A percentile compares a stretch with the other conserved stretches of the same genome.
Conservation (phyloP, 2,888 invertebrate genomes). For the Hypomecis punctinalis region DNA sequence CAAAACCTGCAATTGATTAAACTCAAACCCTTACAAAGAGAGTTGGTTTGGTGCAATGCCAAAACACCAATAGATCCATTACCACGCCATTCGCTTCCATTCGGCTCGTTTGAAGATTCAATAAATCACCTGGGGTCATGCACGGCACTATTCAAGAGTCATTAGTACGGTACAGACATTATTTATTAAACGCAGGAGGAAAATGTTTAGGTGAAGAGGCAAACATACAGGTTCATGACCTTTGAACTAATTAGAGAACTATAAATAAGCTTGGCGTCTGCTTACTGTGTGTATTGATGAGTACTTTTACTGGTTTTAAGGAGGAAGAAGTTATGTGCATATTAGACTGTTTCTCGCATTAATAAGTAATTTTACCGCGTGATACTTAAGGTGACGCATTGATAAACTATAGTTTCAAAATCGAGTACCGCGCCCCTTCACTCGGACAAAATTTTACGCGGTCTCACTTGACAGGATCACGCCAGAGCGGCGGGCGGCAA, state of each 20-base stretch:
- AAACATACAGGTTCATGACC: conserved; percentile 24
- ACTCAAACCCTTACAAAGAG: conserved; percentile 6
- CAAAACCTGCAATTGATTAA: background rate
- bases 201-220: conserved; percentile 25
- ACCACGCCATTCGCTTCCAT: conserved; percentile 33
- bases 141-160: conserved; percentile 46
- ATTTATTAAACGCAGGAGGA: conserved; percentile 35
- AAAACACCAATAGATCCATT: conserved; percentile 23
- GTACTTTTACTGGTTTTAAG: background rate
- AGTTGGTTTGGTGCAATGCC: conserved; percentile 25
- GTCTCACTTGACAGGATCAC: no score
- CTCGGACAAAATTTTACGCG: no score
- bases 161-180: conserved; percentile 47
- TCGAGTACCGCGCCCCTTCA: no score
- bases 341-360: no score
- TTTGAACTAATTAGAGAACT: conserved; percentile 15
- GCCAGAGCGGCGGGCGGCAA: no score
- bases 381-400: no score
- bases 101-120: conserved; percentile 33
- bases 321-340: no score
- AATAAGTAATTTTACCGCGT: no score
- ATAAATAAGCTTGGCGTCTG: background rate
- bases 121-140: conserved; percentile 48
- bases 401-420: no score
- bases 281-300: background rate